Evolutionary conservation across 2,888 invertebrate genomes (phyloP).

Genomic region (Protonemura montana): DNA sequence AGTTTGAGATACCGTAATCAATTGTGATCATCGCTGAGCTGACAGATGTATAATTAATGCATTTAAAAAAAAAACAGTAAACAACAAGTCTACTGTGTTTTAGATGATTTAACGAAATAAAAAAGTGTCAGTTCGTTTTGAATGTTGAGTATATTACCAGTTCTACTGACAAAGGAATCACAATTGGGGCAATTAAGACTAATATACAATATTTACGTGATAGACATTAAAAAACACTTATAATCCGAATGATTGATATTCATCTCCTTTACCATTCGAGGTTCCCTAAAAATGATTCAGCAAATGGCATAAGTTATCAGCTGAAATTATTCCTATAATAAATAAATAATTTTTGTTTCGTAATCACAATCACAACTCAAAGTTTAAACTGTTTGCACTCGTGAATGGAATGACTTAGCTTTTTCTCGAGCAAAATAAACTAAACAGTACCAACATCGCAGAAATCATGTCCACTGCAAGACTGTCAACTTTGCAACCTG

Average conservation of each 20-base stretch:
- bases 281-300: neutral
- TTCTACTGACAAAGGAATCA: neutral
- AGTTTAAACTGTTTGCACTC: neutral
- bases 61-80: neutral
- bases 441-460: neutral
- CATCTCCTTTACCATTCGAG: neutral
- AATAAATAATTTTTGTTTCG: too few relatives aligned
- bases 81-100: neutral
- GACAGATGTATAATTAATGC: neutral
- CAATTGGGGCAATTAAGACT: neutral
- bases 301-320: neutral
- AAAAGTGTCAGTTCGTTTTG: neutral
- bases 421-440: neutral
- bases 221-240: neutral
- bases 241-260: neutral
- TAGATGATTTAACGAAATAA: neutral
- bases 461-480: neutral
- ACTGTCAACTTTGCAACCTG: neutral
- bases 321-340: neutral
- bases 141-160: neutral
- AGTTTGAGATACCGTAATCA: neutral
- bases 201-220: neutral
- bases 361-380: too few relatives aligned
- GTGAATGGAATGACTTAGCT: neutral
- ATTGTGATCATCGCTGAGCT: neutral